Percentiles rank a stretch among this genome's conserved stretches.
These are phyloP conservation scores for Caenorhabditis sulstoni DNA, from an alignment of 2,888 invertebrate genomes.

Conservation along the genomic window DNA sequence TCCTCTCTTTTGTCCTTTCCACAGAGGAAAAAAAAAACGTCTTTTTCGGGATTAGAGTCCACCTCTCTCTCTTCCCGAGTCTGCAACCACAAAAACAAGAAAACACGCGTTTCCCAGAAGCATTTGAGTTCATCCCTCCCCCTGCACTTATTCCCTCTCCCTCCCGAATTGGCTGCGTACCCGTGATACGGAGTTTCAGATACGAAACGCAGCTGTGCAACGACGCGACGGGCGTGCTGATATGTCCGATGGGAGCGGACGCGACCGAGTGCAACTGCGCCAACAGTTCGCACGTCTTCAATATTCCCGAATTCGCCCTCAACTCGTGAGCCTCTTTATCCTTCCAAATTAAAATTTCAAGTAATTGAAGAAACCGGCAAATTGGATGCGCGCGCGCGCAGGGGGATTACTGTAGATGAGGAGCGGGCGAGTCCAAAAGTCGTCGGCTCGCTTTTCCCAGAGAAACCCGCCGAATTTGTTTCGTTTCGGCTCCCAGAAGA, in stretches of 20 bases:
- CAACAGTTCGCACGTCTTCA: constrained; percentile 60
- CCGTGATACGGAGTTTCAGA: constrained; percentile 24
- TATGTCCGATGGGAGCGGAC: constrained; percentile 41
- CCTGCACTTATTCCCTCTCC: neutral
- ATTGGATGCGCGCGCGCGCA: too few species aligned
- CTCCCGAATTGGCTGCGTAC: neutral
- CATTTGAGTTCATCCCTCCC: neutral
- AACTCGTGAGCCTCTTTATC: constrained; percentile 58
- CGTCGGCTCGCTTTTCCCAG: neutral
- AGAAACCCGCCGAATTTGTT: neutral
- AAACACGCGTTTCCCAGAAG: constrained; percentile 15
- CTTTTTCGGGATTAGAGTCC: constrained; percentile 7
- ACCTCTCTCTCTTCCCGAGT: neutral
- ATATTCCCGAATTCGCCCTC: constrained; percentile 67
- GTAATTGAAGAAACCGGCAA: too few species aligned
- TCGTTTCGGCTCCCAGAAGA: neutral
- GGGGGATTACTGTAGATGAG: constrained; percentile 14
- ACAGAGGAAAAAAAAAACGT: too few species aligned
- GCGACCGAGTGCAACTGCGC: constrained; percentile 56
- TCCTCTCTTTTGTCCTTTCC: neutral
- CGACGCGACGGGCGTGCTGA: constrained; percentile 50
- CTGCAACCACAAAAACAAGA: neutral
- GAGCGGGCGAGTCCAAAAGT: neutral
- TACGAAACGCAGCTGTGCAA: constrained; percentile 33
- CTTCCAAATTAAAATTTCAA: neutral